A percentile compares a stretch with the other conserved stretches of the same genome.
Evolutionary conservation across 2,797 vertebrate genomes (phyloP).

Genomic region (Halcyon chelicuti): DNA sequence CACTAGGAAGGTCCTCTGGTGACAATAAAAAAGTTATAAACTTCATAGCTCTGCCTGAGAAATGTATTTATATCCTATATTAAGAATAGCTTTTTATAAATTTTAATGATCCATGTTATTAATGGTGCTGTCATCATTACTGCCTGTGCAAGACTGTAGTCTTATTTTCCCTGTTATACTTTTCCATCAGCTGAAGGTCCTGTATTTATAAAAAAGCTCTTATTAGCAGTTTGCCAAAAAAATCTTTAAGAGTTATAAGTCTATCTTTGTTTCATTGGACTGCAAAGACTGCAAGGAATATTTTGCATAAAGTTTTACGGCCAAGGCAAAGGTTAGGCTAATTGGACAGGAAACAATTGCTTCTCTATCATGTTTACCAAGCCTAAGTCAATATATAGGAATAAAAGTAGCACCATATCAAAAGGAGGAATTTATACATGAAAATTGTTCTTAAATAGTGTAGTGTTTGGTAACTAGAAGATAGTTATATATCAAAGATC

Average conservation of each 20-base stretch:
- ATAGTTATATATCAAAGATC: not conserved
- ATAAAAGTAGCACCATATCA: constrained; percentile 55
- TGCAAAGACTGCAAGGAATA: constrained; percentile 61
- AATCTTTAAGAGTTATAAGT: constrained; percentile 74
- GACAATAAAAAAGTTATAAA: constrained; percentile 89
- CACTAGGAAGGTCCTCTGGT: constrained; percentile 83
- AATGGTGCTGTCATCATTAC: constrained; percentile 85
- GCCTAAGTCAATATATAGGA: constrained; percentile 36
- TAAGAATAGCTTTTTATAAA: constrained; percentile 91
- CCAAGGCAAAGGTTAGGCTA: constrained; percentile 61
- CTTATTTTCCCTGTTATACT: constrained; percentile 55
- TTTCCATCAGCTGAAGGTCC: constrained; percentile 77
- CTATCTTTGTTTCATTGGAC: constrained; percentile 73
- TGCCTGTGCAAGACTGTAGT: constrained; percentile 70
- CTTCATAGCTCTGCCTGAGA: constrained; percentile 85
- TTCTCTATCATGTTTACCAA: constrained; percentile 71
- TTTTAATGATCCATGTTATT: constrained; percentile 92
- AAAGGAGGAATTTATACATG: not conserved
- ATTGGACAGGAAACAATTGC: constrained; percentile 78
- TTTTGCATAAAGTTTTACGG: constrained; percentile 79
- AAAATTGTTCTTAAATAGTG: not conserved
- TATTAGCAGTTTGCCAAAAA: constrained; percentile 78
- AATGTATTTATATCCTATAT: constrained; percentile 89
- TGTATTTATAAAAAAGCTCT: constrained; percentile 45
- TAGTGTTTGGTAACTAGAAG: not conserved